Base-by-base conservation (phyloP, 2,888 invertebrate species). In the Ectropis crepuscularia region DNA sequence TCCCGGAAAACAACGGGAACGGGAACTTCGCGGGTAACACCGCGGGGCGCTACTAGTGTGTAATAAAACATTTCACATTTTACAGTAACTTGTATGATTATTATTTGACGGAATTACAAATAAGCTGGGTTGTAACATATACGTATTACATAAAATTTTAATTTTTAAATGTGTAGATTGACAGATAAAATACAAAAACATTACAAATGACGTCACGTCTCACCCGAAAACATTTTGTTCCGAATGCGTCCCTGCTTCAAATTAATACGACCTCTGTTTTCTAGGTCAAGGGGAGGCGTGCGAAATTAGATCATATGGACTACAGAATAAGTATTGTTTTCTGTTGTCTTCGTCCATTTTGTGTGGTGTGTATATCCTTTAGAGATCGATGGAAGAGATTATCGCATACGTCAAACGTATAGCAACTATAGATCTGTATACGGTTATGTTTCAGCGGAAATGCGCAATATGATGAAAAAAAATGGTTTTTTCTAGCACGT, bases 251-350 rank as follows among this genome's bases (percentile, higher is more conserved):
- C 77, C 82, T 83, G 83, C 75, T 68, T 79, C 81, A 80, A 83
- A 87, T 87, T 85, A 85, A 82, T 80, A 81, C 81, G 80, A 82
- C 83, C 83, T 81, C 76, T 53, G 55, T 64, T 85, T 87, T 87
- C 77, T 88, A 86, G 89, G 89, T 89, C 88, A 87, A 58, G 67
- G 69, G 46, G 59, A 60, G 72, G 65, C 78, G 68, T 60, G 73
- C 79, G 71, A 83, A 82, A 82, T 74, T 73, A 73, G 73, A 74
- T 78, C 82, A 76, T 83, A 81, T 67, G 47, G 41, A 51, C 59
- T 67, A 63, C 54, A 70, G 38, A 65, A 71, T 79, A 86, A 71
- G 81, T 79, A 73, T 78, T 73, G 80, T 75, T 79, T 84, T 83
- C 67, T 72, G 64, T 69, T 78, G 79, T 70, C 62, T 45, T 53